Conservation (phyloP, 2,113 vertebrate species). For the Gila orcuttii region DNA sequence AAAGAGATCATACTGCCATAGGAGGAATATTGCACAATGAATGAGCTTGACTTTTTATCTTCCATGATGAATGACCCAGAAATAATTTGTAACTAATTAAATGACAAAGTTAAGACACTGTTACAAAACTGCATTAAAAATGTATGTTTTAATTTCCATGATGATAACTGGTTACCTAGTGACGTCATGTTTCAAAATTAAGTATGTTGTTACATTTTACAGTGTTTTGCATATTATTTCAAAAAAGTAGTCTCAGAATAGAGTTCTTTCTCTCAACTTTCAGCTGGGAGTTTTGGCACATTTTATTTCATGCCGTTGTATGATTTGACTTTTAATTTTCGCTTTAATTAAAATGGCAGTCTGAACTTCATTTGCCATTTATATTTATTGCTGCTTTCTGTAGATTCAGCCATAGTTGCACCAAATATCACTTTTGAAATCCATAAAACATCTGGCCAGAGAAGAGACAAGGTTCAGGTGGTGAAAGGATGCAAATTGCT, state of each 20-base stretch:
- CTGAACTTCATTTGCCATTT: neutral
- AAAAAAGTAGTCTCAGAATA: neutral
- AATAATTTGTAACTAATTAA: neutral
- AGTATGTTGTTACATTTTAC: neutral
- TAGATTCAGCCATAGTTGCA: neutral
- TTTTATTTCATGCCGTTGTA: neutral
- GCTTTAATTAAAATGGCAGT: neutral
- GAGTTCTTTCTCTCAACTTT: no score
- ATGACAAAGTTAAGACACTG: neutral
- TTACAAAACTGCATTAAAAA: neutral
- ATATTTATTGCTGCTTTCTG: neutral
- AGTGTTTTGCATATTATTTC: neutral
- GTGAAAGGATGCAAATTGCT: neutral
- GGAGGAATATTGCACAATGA: neutral
- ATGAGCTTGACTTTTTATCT: neutral
- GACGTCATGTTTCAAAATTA: neutral
- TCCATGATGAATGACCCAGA: neutral
- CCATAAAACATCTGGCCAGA: slow-evolving; percentile 3
- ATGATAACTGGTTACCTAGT: neutral
- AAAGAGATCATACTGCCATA: neutral
- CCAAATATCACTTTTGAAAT: neutral
- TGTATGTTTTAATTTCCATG: neutral
- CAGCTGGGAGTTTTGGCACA: neutral
- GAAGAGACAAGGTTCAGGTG: slow-evolving; percentile 18
- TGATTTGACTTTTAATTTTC: neutral